Conservation (phyloP, 2,888 invertebrate species). For the Metellina segmentata region DNA sequence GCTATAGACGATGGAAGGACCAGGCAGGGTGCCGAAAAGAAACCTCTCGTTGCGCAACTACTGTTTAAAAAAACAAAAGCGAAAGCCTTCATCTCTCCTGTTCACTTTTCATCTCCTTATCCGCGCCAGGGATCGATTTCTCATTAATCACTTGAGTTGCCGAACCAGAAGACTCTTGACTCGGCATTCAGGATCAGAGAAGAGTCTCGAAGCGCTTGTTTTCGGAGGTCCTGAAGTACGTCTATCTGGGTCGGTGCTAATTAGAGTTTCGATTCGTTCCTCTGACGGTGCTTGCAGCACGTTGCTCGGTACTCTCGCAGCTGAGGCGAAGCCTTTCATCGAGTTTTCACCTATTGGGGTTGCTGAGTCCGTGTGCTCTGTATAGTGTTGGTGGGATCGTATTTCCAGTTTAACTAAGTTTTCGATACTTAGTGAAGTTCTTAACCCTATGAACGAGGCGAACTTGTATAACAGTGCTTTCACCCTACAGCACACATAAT, state of each 20-base stretch:
- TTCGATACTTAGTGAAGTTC: too few relatives aligned
- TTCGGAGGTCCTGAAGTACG: slow-evolving; percentile 16
- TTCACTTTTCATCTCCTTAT: slow-evolving; percentile 63
- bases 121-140: slow-evolving; percentile 45
- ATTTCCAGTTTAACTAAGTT: too few relatives aligned
- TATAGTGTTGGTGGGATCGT: too few relatives aligned
- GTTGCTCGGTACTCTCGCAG: too few relatives aligned
- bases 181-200: slow-evolving; percentile 7
- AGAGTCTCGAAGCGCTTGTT: slow-evolving; percentile 9
- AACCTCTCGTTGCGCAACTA: background rate
- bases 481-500: too few relatives aligned
- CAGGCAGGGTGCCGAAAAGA: slow-evolving; percentile 10
- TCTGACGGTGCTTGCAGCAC: too few relatives aligned
- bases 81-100: slow-evolving; percentile 25
- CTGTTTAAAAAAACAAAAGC: slow-evolving; percentile 16
- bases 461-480: too few relatives aligned
- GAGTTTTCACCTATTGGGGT: too few relatives aligned
- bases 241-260: slow-evolving; percentile 37
- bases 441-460: too few relatives aligned
- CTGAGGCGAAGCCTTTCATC: too few relatives aligned
- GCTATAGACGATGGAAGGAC: background rate
- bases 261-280: slow-evolving; percentile 44
- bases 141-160: slow-evolving; percentile 69
- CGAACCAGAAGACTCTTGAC: slow-evolving; percentile 58
- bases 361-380: too few relatives aligned